phyloP scores from a whole-genome alignment of 1,140 invertebrate genomes.

The Diachasmimorpha longicaudata region DNA sequence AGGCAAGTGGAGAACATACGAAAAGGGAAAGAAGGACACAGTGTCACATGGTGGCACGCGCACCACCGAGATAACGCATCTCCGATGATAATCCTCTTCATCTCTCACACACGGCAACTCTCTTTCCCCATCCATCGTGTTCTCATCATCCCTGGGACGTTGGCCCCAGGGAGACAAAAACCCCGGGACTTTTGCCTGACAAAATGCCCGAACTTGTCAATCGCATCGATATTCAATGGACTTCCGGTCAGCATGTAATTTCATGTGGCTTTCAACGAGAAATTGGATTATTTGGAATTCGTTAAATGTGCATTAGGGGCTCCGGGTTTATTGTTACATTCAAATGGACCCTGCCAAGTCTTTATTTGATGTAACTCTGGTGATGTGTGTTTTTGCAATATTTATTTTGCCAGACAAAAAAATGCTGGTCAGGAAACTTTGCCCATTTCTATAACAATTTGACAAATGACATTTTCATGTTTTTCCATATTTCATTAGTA shows the following conservation, averaged over 20 bases:
- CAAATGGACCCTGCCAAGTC: neutral
- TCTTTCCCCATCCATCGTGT: conserved; percentile 6
- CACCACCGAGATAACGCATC: conserved; percentile 60
- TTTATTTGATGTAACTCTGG: neutral
- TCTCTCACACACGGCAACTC: conserved; percentile 30
- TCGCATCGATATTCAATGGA: neutral
- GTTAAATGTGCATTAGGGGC: conserved; percentile 46
- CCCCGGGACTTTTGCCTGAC: neutral
- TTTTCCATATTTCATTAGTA: no score
- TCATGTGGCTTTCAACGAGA: neutral
- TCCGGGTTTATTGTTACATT: conserved; percentile 30
- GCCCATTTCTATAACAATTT: no score
- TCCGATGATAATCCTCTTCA: conserved; percentile 57
- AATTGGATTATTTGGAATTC: conserved; percentile 55
- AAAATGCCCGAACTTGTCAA: neutral
- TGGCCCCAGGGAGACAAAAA: conserved; percentile 1
- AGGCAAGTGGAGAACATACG: neutral
- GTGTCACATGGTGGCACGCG: conserved; percentile 42
- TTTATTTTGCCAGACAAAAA: no score
- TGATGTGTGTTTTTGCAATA: no score
- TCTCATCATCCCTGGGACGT: neutral
- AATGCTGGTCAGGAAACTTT: no score
- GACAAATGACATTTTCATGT: no score
- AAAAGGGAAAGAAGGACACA: conserved; percentile 18
- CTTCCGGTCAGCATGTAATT: conserved; percentile 18